A percentile compares a stretch with the other conserved stretches of the same genome.
These are phyloP conservation scores for Pipra filicauda DNA, from an alignment of 2,113 vertebrate species.

Conservation along the genomic window DNA sequence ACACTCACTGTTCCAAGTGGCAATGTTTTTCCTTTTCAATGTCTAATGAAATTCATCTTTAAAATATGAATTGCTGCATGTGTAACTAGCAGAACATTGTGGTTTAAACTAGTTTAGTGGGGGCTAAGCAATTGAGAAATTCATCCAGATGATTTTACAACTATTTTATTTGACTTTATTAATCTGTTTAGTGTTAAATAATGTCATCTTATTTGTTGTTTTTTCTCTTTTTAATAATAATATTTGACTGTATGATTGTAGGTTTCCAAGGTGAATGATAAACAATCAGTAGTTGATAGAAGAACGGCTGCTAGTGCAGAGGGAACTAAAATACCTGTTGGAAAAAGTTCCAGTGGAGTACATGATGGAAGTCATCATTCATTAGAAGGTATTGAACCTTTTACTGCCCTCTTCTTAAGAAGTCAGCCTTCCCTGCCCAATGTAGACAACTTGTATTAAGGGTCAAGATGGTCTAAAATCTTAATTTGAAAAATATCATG, in stretches of 20 bases:
- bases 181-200: background rate
- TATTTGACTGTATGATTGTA: background rate
- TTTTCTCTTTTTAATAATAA: background rate
- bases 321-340: background rate
- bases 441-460: background rate
- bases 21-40: background rate
- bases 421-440: background rate
- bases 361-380: background rate
- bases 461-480: background rate
- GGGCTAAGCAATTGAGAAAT: background rate
- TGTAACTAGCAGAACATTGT: background rate
- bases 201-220: background rate
- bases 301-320: background rate
- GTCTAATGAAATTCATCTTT: background rate
- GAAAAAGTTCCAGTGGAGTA: background rate
- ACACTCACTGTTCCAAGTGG: background rate
- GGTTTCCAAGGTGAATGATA: background rate
- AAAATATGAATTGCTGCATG: background rate
- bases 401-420: background rate
- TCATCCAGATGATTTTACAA: background rate
- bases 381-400: conserved; percentile 43
- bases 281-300: background rate
- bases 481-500: background rate
- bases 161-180: background rate
- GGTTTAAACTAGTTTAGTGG: background rate